These are phyloP conservation scores for Bacillus rossius DNA, from an alignment of 1,140 invertebrate genomes.

Conservation along the genomic window DNA sequence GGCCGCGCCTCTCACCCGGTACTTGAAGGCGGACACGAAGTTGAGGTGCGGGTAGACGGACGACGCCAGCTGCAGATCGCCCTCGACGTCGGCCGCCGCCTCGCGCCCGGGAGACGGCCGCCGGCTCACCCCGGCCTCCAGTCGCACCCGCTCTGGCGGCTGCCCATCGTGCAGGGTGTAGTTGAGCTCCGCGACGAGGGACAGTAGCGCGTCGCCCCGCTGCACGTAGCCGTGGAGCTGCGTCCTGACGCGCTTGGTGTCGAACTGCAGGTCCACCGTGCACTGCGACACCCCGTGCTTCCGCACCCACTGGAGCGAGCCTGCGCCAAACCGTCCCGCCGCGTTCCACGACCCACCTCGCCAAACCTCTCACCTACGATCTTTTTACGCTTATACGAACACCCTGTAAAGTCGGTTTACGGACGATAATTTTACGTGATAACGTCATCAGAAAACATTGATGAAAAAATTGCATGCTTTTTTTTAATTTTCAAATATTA, in stretches of 20 bases:
- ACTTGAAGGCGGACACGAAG: conserved; percentile 58
- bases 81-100: conserved; percentile 50
- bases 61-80: conserved; percentile 58
- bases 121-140: conserved; percentile 59
- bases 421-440: too few relatives aligned
- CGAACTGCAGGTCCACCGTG: conserved; percentile 59
- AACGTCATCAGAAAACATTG: too few relatives aligned
- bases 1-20: conserved; percentile 54
- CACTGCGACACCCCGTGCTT: conserved; percentile 65
- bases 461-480: too few relatives aligned
- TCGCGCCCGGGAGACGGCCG: conserved; percentile 44
- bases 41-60: conserved; percentile 71
- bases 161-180: conserved; percentile 60
- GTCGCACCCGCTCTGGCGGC: conserved; percentile 58
- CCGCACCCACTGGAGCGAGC: conserved; percentile 46
- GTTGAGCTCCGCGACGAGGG: conserved; percentile 54
- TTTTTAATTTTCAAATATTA: too few relatives aligned
- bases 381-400: too few relatives aligned
- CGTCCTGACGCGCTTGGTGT: conserved; percentile 61
- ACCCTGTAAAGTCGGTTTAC: too few relatives aligned
- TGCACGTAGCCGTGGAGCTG: conserved; percentile 61
- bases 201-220: conserved; percentile 44
- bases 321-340: too few relatives aligned
- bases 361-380: too few relatives aligned
- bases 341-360: too few relatives aligned